Evolutionary conservation across 2,888 invertebrate species (phyloP).

Genomic region (Drosophila fulvimacula): DNA sequence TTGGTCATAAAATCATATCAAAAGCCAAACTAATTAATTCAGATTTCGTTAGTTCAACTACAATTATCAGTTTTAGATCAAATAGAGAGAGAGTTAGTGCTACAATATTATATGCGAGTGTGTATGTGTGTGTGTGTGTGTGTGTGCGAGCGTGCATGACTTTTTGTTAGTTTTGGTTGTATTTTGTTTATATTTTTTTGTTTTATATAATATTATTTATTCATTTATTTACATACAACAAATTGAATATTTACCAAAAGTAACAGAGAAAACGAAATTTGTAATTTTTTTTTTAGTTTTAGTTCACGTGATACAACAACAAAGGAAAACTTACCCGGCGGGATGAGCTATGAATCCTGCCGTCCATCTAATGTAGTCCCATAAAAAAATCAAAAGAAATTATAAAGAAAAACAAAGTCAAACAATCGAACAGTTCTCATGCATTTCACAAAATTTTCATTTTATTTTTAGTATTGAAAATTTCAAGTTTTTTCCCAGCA

Average conservation of each 20-base stretch:
- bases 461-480: conserved; percentile 3
- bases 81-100: neutral
- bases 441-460: conserved; percentile 70
- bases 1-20: conserved; percentile 19
- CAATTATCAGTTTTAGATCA: conserved; percentile 7
- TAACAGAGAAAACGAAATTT: conserved; percentile 17
- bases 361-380: conserved; percentile 86
- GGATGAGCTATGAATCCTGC: conserved; percentile 85
- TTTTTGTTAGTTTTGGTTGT: conserved; percentile 29
- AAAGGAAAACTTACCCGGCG: conserved; percentile 85
- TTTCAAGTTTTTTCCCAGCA: neutral
- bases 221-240: conserved; percentile 17
- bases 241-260: conserved; percentile 38
- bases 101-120: conserved; percentile 32
- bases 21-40: conserved; percentile 31
- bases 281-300: conserved; percentile 10
- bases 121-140: conserved; percentile 57
- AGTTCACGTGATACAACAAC: conserved; percentile 58
- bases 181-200: neutral
- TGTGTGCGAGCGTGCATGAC: conserved; percentile 55
- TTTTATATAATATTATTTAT: neutral
- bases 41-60: conserved; percentile 5
- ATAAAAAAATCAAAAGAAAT: conserved; percentile 85
- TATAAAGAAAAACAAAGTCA: conserved; percentile 82
- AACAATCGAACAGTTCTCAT: conserved; percentile 84